Evolutionary conservation across 2,797 vertebrate genomes (phyloP), one percentile per base, ranked within the genome.

Genomic region (Serranus cabrilla): DNA sequence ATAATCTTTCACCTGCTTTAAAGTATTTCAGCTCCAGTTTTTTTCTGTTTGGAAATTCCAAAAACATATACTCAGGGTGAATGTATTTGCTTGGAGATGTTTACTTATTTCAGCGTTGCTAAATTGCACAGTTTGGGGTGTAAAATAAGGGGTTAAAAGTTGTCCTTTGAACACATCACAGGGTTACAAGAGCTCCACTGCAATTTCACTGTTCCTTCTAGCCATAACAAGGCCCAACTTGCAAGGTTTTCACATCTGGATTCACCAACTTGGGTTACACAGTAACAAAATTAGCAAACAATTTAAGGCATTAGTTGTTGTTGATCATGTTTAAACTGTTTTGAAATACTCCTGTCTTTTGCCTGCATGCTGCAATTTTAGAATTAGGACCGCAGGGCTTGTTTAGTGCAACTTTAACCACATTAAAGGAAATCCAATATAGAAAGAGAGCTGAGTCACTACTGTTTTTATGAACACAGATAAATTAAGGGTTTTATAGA

Each of bases 381-480:
- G 52, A 74, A 71, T 59, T 65, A 71, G 43, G n/a, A 74, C 74
- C 76, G 83, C 58, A 74, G 27, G 27, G 34, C 18, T 68, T 73
- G 18, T 79, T 72, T 39, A 27, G 43, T 52, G 77, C 43, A 74
- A 68, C 42, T 62, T 21, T 14, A 16, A 31, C 82, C 71, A 82
- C 68, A 77, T 39, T 18, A 60, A 18, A 79, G 5, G n/a, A 65
- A 7, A 72, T 67, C 21, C 51, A 58, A 49, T 61, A 52, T 45
- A 49, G 21, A 71, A 42, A 67, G 27, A 55, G 21, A 31, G 34
- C 40, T 73, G 57, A 78, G 56, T 84, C 79, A 78, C 45, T 7
- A 2, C 7, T 81, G 50, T 78, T 56, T 49, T 60, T 23, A 69
- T 61, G 51, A 45, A 72, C 40, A 27, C 37, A 31, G 51, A 50